Evolutionary conservation across 2,888 invertebrate species (phyloP).

Genomic region (Callimorpha dominula): DNA sequence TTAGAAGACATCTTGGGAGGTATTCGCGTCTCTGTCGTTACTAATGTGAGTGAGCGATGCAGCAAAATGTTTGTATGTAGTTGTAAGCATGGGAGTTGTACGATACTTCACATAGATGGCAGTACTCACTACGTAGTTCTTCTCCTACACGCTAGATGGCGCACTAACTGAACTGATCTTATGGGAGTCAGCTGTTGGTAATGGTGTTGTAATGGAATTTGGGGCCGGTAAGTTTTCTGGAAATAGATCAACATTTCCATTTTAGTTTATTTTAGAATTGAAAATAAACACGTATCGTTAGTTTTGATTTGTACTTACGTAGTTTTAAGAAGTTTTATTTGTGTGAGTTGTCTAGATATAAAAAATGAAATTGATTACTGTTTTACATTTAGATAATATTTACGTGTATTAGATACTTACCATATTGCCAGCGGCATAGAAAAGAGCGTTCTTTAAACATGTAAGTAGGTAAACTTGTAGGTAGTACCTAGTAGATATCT

Average conservation of each 20-base stretch:
- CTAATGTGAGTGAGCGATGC: conserved; percentile 66
- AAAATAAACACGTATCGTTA: conserved; percentile 21
- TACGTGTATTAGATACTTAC: background rate
- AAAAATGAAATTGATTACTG: conserved; percentile 15
- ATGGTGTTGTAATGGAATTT: conserved; percentile 57
- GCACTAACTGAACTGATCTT: conserved; percentile 40
- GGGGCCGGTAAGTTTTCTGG: conserved; percentile 30
- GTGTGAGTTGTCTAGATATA: conserved; percentile 1
- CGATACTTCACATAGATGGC: conserved; percentile 68
- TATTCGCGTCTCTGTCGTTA: conserved; percentile 72
- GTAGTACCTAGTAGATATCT: too few species aligned
- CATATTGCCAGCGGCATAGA: background rate
- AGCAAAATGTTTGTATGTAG: conserved; percentile 63
- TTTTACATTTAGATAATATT: conserved; percentile 7
- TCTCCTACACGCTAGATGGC: conserved; percentile 67
- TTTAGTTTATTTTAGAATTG: conserved; percentile 7
- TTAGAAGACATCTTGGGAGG: conserved; percentile 72
- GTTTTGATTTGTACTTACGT: conserved; percentile 9
- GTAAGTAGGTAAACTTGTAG: conserved; percentile 1
- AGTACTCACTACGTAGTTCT: conserved; percentile 65
- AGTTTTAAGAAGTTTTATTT: conserved; percentile 6
- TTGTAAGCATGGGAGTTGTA: conserved; percentile 54
- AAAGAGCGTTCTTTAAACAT: background rate
- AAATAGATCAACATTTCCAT: conserved; percentile 29
- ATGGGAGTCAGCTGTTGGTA: conserved; percentile 63